Conservation (phyloP, 2,113 vertebrate genomes). For the Gambusia affinis region DNA sequence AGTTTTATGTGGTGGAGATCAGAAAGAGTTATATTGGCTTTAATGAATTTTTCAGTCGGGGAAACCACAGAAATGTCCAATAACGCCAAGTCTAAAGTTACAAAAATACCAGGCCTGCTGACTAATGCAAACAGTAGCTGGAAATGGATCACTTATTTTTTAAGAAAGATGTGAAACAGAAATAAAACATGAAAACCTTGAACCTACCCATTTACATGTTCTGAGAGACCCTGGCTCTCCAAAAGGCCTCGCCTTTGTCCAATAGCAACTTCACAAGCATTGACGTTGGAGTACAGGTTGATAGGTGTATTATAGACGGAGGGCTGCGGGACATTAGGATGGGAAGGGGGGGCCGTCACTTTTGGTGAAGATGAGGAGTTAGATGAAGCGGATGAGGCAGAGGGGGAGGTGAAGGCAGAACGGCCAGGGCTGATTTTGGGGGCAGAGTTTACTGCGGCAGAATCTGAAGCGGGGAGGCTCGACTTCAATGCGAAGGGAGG, state of each 20-base stretch:
- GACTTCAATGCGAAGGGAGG: slow-evolving; percentile 76
- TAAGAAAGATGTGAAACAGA: not conserved
- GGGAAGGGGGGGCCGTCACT: slow-evolving; percentile 78
- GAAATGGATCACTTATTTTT: not conserved
- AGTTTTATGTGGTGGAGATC: not conserved
- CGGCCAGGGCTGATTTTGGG: slow-evolving; percentile 54
- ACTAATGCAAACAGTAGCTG: not conserved
- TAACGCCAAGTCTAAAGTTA: slow-evolving; percentile 12
- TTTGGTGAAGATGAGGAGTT: slow-evolving; percentile 82
- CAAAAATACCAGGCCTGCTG: slow-evolving; percentile 6
- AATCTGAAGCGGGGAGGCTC: slow-evolving; percentile 10
- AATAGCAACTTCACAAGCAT: slow-evolving; percentile 87
- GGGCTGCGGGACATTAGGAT: slow-evolving; percentile 87
- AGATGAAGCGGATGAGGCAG: slow-evolving; percentile 73
- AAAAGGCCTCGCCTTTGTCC: slow-evolving; percentile 88
- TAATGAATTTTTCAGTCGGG: slow-evolving; percentile 3
- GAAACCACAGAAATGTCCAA: not conserved
- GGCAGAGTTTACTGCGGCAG: slow-evolving; percentile 47
- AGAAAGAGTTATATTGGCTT: slow-evolving; percentile 7
- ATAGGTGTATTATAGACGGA: slow-evolving; percentile 84
- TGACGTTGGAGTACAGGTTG: slow-evolving; percentile 83
- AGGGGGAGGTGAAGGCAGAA: slow-evolving; percentile 64
- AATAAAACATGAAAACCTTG: not conserved
- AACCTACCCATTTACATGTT: slow-evolving; percentile 94
- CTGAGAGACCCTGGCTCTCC: slow-evolving; percentile 86